Evolutionary conservation across 2,113 vertebrate species (phyloP), one percentile per base, ranked within the genome.

Genomic region (Sturnira hondurensis): DNA sequence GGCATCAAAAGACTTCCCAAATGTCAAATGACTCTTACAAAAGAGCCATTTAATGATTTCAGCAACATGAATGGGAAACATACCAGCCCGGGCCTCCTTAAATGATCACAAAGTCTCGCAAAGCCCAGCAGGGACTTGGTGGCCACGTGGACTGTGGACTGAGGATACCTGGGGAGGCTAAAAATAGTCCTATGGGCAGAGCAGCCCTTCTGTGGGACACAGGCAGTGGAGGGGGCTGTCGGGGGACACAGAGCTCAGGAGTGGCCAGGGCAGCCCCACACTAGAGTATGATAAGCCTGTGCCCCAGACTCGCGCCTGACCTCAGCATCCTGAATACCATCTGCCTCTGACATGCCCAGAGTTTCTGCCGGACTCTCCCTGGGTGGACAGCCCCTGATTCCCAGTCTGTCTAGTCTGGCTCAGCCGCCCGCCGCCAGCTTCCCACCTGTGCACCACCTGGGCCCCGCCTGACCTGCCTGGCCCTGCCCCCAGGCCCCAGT

Each of bases 1-100:
- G 95, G 89, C 96, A 97, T 97, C 97, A 97, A 97, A 98, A 96
- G 97, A 89, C 95, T 97, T 97, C 96, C 97, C 88, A 89, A 83
- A 94, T 93, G 93, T 97, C 97, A 95, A 93, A 80, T 93, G 89
- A 82, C 78, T 97, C 96, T 97, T 96, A 97, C 95, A 93, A 98
- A 97, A 96, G 86, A 96, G 43, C 89, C 45, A 1, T 63, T 73
- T 96, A 93, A 97, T 96, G 97, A 76, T 94, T 95, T 95, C 84
- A 89, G 89, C 56, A 76, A 45, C 70, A 10, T 5, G 78, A 91
- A 89, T 89, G 82, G 93, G 94, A 92, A 91, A 43, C 96, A 89
- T 63, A 74, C 94, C 0, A 13, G 80, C 61, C 67, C 0, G 0
- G 92, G 9, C 54, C 86, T 47, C 70, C 14, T 20, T 13, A 16